A percentile compares a stretch with the other conserved stretches of the same genome.
Conservation (phyloP, 2,888 invertebrate genomes). For the Diloba caeruleocephala region DNA sequence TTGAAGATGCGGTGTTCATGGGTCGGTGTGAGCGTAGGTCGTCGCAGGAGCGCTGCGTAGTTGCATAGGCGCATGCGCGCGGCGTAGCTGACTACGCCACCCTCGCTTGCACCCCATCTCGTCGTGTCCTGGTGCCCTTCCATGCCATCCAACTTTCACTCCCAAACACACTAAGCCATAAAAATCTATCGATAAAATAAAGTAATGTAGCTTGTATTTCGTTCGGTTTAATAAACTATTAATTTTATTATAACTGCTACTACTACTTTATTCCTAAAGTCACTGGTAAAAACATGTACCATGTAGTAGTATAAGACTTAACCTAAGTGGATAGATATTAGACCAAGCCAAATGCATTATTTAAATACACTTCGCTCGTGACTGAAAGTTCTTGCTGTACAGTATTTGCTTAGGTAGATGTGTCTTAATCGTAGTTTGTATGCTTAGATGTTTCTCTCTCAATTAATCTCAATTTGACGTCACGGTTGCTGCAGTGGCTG, state of each 20-base stretch:
- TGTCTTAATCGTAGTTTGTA: no score
- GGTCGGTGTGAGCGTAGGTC: constrained; percentile 65
- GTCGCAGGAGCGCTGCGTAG: constrained; percentile 57
- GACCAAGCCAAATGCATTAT: no score
- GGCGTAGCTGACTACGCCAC: constrained; percentile 51
- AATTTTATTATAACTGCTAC: neutral
- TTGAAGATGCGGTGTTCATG: neutral
- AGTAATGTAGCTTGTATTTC: constrained; percentile 9
- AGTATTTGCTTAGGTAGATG: no score
- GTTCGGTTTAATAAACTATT: neutral
- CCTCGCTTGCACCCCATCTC: constrained; percentile 65
- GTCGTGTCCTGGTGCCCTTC: constrained; percentile 85
- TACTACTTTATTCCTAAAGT: constrained; percentile 4
- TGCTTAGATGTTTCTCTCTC: no score
- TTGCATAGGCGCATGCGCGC: constrained; percentile 73
- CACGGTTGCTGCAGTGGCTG: no score
- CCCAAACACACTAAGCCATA: constrained; percentile 62
- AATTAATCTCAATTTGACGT: no score
- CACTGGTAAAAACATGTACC: constrained; percentile 7
- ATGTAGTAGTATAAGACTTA: no score
- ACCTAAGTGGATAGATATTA: neutral
- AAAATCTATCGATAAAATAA: constrained; percentile 55
- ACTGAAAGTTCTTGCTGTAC: no score
- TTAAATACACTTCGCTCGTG: no score
- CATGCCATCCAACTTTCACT: constrained; percentile 83